Base-by-base conservation (phyloP, 2,113 vertebrate species). In the Pao palembangensis region DNA sequence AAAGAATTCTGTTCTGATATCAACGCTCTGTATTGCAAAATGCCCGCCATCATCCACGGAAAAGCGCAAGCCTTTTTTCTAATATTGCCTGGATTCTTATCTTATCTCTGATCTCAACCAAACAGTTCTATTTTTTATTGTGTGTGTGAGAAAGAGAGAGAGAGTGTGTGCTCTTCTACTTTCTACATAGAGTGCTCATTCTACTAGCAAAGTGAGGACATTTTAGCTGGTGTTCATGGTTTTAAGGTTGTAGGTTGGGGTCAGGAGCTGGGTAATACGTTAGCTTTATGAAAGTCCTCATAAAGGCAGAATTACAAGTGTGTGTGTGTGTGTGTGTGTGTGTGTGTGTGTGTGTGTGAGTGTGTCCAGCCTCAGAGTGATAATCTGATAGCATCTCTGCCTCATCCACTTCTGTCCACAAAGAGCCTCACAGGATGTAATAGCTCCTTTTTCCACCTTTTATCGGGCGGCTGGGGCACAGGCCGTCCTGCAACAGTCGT, bases 21-120 rank as follows among this genome's bases (percentile, higher is more conserved):
- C 11, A 21, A 53, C 68, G 57, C 73, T 78, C 43, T 44, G 51
- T 58, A 0, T 47, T 61, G 84, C 85, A 76, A 82, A 73, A 62
- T 67, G 62, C 11, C 11, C 34, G 10, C 34, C 34, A 38, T 38
- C 34, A 11, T 38, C 10, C 10, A 12, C 34, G 11, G 11, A 38
- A 60, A 54, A 52, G 62, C 51, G 23, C 64, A 12, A 63, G 75
- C 69, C 69, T 79, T 73, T 79, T 76, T 16, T 81, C 17, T 7
- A 59, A 50, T 17, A 17, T 47, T n/a, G 38, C 51, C 48, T 42
- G n/a, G 61, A 80, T 75, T 73, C 55, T 80, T 65, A 76, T 80
- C 64, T 80, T 58, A 77, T 73, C 73, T 82, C 60, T 68, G 81
- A 82, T 79, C 81, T 78, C 14, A 44, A 28, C 56, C 51, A 64